Evolutionary conservation across 2,797 vertebrate genomes (phyloP).

Genomic region (Clarias platycephalus): DNA sequence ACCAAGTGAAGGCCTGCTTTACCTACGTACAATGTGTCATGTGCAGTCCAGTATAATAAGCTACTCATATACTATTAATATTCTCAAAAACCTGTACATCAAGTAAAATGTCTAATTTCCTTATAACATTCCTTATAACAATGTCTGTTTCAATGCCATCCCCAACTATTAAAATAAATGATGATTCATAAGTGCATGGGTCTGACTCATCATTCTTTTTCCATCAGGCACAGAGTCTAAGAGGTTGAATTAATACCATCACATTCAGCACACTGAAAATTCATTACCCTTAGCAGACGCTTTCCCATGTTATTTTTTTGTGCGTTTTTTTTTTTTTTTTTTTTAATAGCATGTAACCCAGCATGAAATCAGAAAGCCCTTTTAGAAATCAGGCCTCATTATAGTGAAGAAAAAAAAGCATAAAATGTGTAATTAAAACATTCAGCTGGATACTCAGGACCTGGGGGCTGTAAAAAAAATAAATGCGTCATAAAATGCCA

Average conservation of each 20-base stretch:
- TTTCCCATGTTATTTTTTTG: background rate
- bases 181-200: slow-evolving; percentile 5
- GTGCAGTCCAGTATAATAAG: background rate
- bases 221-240: background rate
- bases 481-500: slow-evolving; percentile 42
- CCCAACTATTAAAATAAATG: background rate
- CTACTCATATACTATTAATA: background rate
- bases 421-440: slow-evolving; percentile 47
- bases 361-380: slow-evolving; percentile 38
- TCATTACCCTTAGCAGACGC: background rate
- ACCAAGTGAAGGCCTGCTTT: background rate
- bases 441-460: slow-evolving; percentile 44
- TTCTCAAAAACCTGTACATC: background rate
- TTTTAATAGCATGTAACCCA: background rate
- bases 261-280: background rate
- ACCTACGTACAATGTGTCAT: background rate
- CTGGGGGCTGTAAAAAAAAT: slow-evolving; percentile 38
- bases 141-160: background rate
- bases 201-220: background rate
- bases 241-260: background rate
- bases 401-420: slow-evolving; percentile 34
- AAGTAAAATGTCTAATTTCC: background rate
- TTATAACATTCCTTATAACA: background rate
- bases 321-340: background rate
- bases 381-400: slow-evolving; percentile 43